Evolutionary conservation across 2,113 vertebrate genomes (phyloP).

Genomic region (Apodemus speciosus): DNA sequence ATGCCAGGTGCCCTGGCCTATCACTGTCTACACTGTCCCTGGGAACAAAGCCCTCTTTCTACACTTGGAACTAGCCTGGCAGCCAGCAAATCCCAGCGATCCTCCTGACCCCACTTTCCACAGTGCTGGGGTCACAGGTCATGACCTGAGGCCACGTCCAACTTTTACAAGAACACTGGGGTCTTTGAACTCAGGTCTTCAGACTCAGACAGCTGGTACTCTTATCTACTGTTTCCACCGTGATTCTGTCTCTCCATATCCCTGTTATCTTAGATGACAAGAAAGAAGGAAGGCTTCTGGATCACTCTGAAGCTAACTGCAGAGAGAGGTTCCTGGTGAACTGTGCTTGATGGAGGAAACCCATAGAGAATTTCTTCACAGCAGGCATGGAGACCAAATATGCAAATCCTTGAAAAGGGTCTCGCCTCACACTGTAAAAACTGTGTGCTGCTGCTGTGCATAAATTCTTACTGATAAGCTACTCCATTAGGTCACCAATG

Average conservation of each 20-base stretch:
- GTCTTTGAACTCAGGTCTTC: background rate
- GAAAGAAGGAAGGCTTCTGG: background rate
- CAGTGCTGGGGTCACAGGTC: too few relatives aligned
- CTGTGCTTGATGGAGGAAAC: background rate
- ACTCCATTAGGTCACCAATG: conserved; percentile 47
- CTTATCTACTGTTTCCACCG: background rate
- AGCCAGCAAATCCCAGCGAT: background rate
- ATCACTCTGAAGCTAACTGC: background rate
- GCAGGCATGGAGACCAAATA: background rate
- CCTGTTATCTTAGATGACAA: background rate
- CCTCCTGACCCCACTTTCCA: background rate
- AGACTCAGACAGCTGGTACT: background rate
- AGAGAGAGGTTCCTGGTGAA: background rate
- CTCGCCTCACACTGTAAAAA: background rate
- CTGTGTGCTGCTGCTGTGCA: background rate
- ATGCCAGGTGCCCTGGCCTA: background rate
- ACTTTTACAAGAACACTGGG: too few relatives aligned
- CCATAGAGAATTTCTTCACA: background rate
- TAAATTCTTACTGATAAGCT: conserved; percentile 39
- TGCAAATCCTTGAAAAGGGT: background rate
- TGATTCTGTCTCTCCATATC: background rate
- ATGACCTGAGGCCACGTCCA: background rate
- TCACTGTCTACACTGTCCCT: background rate
- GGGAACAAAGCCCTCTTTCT: background rate
- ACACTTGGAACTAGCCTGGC: background rate